A percentile compares a stretch with the other conserved stretches of the same genome.
Evolutionary conservation across 2,797 vertebrate genomes (phyloP).

Genomic region (Acestrorhynchus altus): DNA sequence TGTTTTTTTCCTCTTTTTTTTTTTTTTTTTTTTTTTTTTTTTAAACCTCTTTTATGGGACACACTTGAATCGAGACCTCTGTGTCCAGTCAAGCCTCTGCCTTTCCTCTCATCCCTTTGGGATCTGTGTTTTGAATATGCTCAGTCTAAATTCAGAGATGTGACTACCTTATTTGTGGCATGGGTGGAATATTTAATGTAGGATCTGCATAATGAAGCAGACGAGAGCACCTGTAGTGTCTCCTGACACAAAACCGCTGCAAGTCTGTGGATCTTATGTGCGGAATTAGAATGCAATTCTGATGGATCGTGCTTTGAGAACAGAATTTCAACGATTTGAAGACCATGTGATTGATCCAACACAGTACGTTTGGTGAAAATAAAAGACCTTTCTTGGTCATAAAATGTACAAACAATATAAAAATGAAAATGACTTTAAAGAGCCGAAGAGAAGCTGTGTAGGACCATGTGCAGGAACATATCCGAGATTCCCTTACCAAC

Average conservation of each 20-base stretch:
- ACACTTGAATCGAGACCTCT: constrained; percentile 66
- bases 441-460: constrained; percentile 30
- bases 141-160: constrained; percentile 38
- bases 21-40: constrained; percentile 50
- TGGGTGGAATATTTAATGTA: constrained; percentile 48
- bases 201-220: constrained; percentile 45
- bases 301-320: neutral
- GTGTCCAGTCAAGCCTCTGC: constrained; percentile 45
- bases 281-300: neutral
- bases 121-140: constrained; percentile 53
- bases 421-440: neutral
- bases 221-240: constrained; percentile 13
- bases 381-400: neutral
- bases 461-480: constrained; percentile 44
- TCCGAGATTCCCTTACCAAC: constrained; percentile 59
- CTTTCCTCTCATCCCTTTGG: constrained; percentile 50
- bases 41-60: constrained; percentile 67
- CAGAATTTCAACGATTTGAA: neutral
- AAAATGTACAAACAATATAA: neutral
- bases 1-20: constrained; percentile 44
- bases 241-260: constrained; percentile 1
- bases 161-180: constrained; percentile 40
- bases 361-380: neutral
- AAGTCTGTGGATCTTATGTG: neutral
- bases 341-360: neutral